Evolutionary conservation across 2,113 vertebrate species (phyloP).

Genomic region (Scortum barcoo): DNA sequence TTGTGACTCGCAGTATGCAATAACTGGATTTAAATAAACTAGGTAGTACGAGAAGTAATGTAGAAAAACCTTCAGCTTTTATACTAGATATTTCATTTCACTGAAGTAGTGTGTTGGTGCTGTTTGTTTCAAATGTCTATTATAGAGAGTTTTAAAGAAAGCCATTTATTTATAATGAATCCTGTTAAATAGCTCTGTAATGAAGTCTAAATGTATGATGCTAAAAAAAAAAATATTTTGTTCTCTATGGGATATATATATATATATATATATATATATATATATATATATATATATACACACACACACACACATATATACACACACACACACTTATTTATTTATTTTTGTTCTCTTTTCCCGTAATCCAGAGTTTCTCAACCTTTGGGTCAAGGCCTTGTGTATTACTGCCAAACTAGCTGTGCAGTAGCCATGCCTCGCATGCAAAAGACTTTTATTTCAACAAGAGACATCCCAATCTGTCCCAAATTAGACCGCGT

Average conservation of each 20-base stretch:
- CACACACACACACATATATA: too few relatives aligned
- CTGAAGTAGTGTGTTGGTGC: too few relatives aligned
- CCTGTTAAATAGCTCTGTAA: background rate
- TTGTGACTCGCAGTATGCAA: too few relatives aligned
- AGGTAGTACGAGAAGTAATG: too few relatives aligned
- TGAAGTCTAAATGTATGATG: background rate
- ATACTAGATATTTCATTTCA: too few relatives aligned
- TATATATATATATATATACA: too few relatives aligned
- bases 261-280: too few relatives aligned
- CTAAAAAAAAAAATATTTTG: background rate
- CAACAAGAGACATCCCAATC: conserved; percentile 9
- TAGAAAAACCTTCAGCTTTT: too few relatives aligned
- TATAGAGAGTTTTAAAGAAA: background rate
- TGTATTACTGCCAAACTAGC: background rate
- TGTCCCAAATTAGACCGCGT: conserved; percentile 25
- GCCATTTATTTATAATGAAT: background rate
- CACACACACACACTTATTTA: too few relatives aligned
- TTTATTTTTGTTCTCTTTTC: conserved; percentile 10
- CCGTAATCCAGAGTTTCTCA: conserved; percentile 5
- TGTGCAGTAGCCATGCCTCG: conserved; percentile 1
- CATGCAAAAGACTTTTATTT: conserved; percentile 11
- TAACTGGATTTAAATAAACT: too few relatives aligned
- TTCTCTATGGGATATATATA: background rate
- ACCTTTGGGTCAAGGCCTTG: background rate
- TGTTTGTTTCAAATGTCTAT: too few relatives aligned